phyloP scores from a whole-genome alignment of 1,140 invertebrate species.

The Steinernema khuongi region DNA sequence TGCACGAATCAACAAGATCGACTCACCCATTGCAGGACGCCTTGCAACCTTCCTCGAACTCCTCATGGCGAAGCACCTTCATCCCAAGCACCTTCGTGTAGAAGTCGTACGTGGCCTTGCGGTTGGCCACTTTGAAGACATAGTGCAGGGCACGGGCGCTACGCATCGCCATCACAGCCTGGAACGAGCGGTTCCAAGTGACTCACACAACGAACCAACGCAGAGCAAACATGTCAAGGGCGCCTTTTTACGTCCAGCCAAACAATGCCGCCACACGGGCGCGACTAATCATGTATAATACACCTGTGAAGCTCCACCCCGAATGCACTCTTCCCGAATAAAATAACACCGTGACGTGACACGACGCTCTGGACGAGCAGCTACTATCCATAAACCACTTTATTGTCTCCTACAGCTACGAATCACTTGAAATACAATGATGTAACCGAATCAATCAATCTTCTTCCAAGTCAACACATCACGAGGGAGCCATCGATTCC shows the following conservation, averaged over 20 bases:
- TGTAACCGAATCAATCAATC: neutral
- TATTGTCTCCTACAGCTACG: too few species aligned
- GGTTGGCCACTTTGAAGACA: slow-evolving; percentile 86
- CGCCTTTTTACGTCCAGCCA: neutral
- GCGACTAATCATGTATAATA: neutral
- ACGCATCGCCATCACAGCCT: slow-evolving; percentile 26
- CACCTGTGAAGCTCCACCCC: neutral
- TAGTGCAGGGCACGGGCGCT: slow-evolving; percentile 75
- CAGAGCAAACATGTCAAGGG: slow-evolving; percentile 3
- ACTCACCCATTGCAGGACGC: slow-evolving; percentile 89
- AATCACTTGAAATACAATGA: too few species aligned
- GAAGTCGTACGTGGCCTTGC: slow-evolving; percentile 76
- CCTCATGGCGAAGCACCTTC: slow-evolving; percentile 91
- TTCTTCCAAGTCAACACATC: neutral
- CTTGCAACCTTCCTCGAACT: slow-evolving; percentile 89
- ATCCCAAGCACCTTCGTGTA: slow-evolving; percentile 83
- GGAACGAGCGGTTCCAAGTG: too few species aligned
- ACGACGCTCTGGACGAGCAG: too few species aligned
- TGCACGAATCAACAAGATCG: slow-evolving; percentile 24
- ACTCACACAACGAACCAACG: neutral
- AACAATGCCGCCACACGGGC: too few species aligned
- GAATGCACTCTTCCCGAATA: too few species aligned
- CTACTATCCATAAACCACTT: too few species aligned
- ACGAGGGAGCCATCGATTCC: neutral
- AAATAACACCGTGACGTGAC: too few species aligned